Conservation (phyloP, 2,888 invertebrate genomes). For the Reticulitermes lucifugus region DNA sequence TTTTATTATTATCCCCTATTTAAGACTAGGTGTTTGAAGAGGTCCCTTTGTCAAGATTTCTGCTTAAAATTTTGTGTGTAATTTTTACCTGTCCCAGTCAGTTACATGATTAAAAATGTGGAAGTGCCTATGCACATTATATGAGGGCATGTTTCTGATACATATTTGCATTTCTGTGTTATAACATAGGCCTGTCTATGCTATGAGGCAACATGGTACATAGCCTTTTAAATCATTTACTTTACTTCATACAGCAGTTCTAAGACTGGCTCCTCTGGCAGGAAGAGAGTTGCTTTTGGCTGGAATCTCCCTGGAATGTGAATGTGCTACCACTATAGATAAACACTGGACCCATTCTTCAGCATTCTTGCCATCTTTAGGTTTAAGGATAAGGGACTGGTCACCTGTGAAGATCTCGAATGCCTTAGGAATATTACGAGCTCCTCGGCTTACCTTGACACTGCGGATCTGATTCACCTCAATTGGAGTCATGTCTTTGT, state of each 20-base stretch:
- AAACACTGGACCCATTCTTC: constrained; percentile 97
- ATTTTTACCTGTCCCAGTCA: no score
- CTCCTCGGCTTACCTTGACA: constrained; percentile 92
- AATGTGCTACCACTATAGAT: constrained; percentile 92
- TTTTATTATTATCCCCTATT: no score
- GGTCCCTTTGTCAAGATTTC: no score
- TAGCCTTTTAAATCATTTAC: background rate
- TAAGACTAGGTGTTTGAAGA: no score
- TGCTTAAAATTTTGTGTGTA: no score
- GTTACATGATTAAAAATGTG: no score
- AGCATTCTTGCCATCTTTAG: constrained; percentile 93
- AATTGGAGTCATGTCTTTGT: constrained; percentile 69
- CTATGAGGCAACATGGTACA: background rate
- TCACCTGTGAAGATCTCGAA: constrained; percentile 97
- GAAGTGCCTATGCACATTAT: no score
- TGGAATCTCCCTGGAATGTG: constrained; percentile 66
- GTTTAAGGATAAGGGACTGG: constrained; percentile 92
- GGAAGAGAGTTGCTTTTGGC: constrained; percentile 66
- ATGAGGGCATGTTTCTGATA: no score
- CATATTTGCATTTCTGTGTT: no score
- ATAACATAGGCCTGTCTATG: no score
- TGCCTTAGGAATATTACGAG: constrained; percentile 93
- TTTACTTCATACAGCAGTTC: constrained; percentile 46
- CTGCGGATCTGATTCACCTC: constrained; percentile 94
- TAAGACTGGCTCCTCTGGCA: constrained; percentile 61